phyloP scores from a whole-genome alignment of 2,888 invertebrate genomes.

The Gari tellinella region DNA sequence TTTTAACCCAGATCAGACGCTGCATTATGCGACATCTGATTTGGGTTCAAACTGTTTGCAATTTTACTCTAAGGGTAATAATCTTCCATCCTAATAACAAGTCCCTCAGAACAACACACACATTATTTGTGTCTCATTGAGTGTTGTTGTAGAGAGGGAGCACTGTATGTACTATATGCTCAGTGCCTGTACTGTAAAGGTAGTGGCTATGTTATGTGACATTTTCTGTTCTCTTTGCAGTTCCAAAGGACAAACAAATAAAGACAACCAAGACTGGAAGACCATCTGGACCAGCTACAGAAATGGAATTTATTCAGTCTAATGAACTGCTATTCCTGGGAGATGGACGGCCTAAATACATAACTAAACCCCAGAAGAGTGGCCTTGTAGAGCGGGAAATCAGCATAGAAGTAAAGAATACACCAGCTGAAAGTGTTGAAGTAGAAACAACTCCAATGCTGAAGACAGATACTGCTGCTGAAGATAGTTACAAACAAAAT shows the following conservation, averaged over 20 bases:
- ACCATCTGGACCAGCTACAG: slow-evolving; percentile 47
- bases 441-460: slow-evolving; percentile 14
- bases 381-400: too few species aligned
- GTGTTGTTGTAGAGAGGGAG: too few species aligned
- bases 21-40: too few species aligned
- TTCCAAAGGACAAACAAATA: slow-evolving; percentile 24
- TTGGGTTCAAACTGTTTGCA: too few species aligned
- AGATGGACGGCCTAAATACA: neutral
- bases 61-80: too few species aligned
- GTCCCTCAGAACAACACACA: too few species aligned
- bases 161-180: too few species aligned
- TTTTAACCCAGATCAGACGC: too few species aligned
- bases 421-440: neutral
- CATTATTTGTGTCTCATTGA: too few species aligned
- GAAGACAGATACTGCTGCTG: neutral
- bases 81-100: too few species aligned
- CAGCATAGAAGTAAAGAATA: too few species aligned
- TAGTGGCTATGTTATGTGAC: neutral
- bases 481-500: neutral
- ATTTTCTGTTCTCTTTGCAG: slow-evolving; percentile 12
- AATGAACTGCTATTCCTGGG: slow-evolving; percentile 44
- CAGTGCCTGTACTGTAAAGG: too few species aligned
- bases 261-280: neutral
- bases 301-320: slow-evolving; percentile 48
- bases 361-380: neutral